Evolutionary conservation across 1,140 invertebrate genomes (phyloP), one percentile per base, ranked within the genome.

Genomic region (Panagrolaimus sp.): DNA sequence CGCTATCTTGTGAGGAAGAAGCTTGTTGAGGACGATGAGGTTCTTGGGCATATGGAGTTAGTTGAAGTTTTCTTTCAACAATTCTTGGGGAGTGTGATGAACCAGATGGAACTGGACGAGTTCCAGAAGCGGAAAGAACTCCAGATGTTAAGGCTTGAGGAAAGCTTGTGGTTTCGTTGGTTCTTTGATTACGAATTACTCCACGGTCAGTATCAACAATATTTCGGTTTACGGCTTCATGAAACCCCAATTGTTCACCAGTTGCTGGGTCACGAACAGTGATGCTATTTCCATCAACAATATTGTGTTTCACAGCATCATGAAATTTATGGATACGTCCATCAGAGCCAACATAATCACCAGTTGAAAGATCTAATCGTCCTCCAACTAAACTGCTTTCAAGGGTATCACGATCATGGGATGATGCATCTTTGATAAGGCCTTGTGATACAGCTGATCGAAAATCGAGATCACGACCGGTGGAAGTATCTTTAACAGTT

Each of bases 81-180:
- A 81, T 64, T 15, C 76, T 26, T 24, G 65, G 71, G 8, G 75
- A 45, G 9, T 38, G 47, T 14, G 47, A 38, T 63, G 58, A 62
- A 4, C 32, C 32, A 38, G 2, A 4, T 2, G 32, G 32, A 1
- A 43, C 63, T 4, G 32, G 64, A n/a, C 38, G 87, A 68, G 88
- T 88, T 78, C 87, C 14, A 90, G 83, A 14, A 89, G 78, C 78
- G 89, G 92, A 87, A 46, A 89, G 85, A 24, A 88, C 84, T 32
- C 88, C 87, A 75, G 90, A 88, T 79, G 90, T 89, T 76, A 92
- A 91, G 45, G 88, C 86, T 64, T 91, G 88, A 77, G 88, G 88
- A 38, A 38, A 38, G 32, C 32, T 38, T 38, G 32, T 38, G 2
- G 32, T 38, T 38, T 38, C 32, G 7, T 38, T 38, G 7, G 32